phyloP scores from a whole-genome alignment of 2,888 invertebrate species.

The Leptinotarsa tumamoca region DNA sequence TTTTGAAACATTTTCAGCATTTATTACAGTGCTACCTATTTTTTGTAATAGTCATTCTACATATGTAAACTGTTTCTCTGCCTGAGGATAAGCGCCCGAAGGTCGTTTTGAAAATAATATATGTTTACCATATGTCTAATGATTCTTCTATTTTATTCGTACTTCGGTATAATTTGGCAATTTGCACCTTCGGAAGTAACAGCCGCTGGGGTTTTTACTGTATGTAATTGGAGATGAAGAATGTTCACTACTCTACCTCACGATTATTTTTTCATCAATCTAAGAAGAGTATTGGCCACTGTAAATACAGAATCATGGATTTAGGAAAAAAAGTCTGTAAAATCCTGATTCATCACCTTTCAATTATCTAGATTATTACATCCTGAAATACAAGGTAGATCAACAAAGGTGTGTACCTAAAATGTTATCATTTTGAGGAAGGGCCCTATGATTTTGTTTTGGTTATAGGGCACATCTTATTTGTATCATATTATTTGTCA shows the following conservation, averaged over 20 bases:
- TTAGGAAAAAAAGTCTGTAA: no score
- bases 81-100: neutral
- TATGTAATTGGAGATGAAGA: neutral
- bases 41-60: conserved; percentile 5
- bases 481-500: no score
- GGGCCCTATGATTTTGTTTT: no score
- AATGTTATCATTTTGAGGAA: no score
- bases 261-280: no score
- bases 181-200: conserved; percentile 4
- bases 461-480: no score
- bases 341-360: no score
- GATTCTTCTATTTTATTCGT: neutral
- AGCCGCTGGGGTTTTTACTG: neutral
- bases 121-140: conserved; percentile 20
- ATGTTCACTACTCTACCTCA: neutral
- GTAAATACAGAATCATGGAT: no score
- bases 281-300: no score
- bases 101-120: neutral
- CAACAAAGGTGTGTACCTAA: no score
- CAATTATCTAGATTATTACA: no score
- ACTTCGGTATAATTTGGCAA: conserved; percentile 10
- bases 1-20: neutral
- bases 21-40: conserved; percentile 6
- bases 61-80: conserved; percentile 1
- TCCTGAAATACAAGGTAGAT: no score